Base-by-base conservation (phyloP, 2,797 vertebrate genomes). In the Ibycter americanus region DNA sequence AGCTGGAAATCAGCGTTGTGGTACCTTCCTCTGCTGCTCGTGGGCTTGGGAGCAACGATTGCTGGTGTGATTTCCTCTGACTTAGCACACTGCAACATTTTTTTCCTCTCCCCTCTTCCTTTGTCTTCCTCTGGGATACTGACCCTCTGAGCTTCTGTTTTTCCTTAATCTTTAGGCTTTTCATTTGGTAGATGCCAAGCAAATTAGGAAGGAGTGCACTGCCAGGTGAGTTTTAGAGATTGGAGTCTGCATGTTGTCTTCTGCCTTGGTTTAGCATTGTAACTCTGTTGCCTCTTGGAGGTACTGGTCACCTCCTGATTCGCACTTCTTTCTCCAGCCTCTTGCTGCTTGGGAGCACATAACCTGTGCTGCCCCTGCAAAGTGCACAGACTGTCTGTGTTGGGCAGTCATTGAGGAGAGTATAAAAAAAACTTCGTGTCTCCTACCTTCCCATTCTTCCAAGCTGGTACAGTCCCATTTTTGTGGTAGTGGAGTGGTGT, bases 281-380 rank as follows among this genome's bases (percentile, higher is more conserved):
- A 10, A 9, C 15, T 21, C 32, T 36, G 3, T 44, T 77, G 19
- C 25, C 26, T 66, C 54, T 67, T 1, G 1, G 38, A 65, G 34
- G 62, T 66, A 3, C 63, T 31, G 18, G 4, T 47, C 52, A 5
- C 46, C 34, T 54, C 12, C 2, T 55, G 34, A 17, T 1, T n/a
- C 3, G 3, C 12, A 31, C 31, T 87, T 40, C 78, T 54, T 42
- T 74, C 23, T 40, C 15, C 21, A 38, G 31, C 62, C n/a, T 44
- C 9, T 55, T 0, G 0, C n/a, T 66, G 56, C 44, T 40, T 58
- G 22, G 40, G 10, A 80, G 46, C 15, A 2, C 47, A 3, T 80
- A 22, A 8, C 19, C 32, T 36, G 0, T 31, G 14, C 78, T 66
- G 76, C 23, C 56, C 46, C 5, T 1, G 25, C 52, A 27, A 27